Evolutionary conservation across 2,888 invertebrate genomes (phyloP).

Genomic region (Aplocera efformata): DNA sequence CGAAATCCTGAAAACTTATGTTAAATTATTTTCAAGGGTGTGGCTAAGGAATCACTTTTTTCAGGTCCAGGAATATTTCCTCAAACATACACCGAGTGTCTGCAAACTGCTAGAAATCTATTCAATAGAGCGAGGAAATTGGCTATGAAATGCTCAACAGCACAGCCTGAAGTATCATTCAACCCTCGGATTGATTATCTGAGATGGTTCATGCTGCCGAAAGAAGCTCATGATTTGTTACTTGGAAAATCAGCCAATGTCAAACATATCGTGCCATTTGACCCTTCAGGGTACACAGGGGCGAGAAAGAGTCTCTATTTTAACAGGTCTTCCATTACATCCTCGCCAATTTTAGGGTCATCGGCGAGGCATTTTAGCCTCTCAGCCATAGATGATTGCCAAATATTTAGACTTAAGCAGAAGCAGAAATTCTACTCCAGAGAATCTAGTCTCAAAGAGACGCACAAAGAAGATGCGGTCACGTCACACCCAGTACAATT

Average conservation of each 20-base stretch:
- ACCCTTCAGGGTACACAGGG: constrained; percentile 81
- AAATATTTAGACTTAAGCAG: constrained; percentile 68
- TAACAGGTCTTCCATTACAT: constrained; percentile 57
- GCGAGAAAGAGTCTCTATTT: constrained; percentile 70
- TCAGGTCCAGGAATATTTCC: constrained; percentile 86
- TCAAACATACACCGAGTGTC: constrained; percentile 86
- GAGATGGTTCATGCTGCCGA: constrained; percentile 94
- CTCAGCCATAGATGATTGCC: constrained; percentile 83
- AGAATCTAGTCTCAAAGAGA: constrained; percentile 69
- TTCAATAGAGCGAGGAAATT: constrained; percentile 88
- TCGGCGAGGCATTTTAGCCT: constrained; percentile 85
- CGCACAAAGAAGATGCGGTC: constrained; percentile 57
- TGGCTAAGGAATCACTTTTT: constrained; percentile 25
- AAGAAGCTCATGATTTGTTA: constrained; percentile 89
- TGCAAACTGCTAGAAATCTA: constrained; percentile 88
- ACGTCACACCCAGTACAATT: constrained; percentile 80
- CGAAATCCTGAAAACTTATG: not conserved
- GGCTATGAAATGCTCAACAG: constrained; percentile 86
- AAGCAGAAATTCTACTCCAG: constrained; percentile 67
- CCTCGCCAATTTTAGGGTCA: constrained; percentile 74
- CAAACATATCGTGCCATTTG: constrained; percentile 88
- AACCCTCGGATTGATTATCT: constrained; percentile 84
- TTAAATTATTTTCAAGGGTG: no score
- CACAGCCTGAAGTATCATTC: constrained; percentile 87
- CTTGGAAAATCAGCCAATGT: constrained; percentile 87